Evolutionary conservation across 2,888 invertebrate genomes (phyloP).

Genomic region (Periphyllus acericola): DNA sequence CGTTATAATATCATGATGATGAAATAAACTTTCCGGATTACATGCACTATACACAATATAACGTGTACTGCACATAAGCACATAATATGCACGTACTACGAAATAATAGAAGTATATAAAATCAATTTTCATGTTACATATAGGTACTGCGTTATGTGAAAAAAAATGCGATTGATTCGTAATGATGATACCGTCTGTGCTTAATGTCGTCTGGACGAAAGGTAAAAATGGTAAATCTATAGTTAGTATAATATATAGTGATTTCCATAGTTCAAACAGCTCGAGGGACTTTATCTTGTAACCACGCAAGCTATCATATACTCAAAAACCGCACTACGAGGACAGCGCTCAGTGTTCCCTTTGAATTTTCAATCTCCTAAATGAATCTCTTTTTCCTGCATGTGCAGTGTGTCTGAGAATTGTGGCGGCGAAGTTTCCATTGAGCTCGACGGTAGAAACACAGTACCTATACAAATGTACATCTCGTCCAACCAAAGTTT

Average conservation of each 20-base stretch:
- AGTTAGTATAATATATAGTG: background rate
- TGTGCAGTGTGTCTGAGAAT: background rate
- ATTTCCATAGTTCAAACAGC: background rate
- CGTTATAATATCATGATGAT: background rate
- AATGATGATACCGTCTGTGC: background rate
- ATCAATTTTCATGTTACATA: too few relatives aligned
- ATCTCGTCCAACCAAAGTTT: background rate
- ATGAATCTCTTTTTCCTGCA: conserved; percentile 26
- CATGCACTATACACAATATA: background rate
- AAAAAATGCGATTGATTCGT: background rate
- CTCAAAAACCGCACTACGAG: background rate
- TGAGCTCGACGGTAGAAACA: background rate
- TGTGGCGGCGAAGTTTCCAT: conserved; percentile 1
- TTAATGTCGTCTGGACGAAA: background rate
- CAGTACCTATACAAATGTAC: background rate
- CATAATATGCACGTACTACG: too few relatives aligned
- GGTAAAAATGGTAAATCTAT: background rate
- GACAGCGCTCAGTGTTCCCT: background rate
- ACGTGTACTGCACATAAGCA: background rate
- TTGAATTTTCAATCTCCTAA: conserved; percentile 27
- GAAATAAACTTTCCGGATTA: background rate
- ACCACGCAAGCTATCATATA: background rate
- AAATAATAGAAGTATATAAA: too few relatives aligned
- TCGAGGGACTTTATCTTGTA: background rate
- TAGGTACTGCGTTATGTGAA: background rate